Conservation (phyloP, 1,140 invertebrate genomes). For the Halyomorpha halys region DNA sequence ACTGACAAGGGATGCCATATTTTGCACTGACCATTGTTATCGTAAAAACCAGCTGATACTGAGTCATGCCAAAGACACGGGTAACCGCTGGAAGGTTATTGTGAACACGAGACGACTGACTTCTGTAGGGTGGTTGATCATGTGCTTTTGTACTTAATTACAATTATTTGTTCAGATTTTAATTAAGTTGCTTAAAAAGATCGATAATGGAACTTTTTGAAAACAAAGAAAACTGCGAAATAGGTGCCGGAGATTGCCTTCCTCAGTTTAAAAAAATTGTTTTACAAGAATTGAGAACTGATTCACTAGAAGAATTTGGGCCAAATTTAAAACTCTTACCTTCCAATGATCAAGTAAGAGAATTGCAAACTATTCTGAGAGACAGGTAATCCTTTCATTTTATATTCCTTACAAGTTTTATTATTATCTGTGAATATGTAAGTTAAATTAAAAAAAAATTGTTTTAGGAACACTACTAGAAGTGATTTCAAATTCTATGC, state of each 20-base stretch:
- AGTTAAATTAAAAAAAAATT: slow-evolving; percentile 22
- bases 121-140: too few species aligned
- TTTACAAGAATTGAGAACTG: neutral
- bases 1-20: slow-evolving; percentile 5
- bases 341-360: slow-evolving; percentile 78
- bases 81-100: too few species aligned
- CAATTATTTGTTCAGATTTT: too few species aligned
- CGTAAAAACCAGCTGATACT: too few species aligned
- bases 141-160: too few species aligned
- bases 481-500: slow-evolving; percentile 99
- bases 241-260: neutral
- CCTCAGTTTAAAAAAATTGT: neutral
- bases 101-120: too few species aligned
- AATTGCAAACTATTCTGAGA: slow-evolving; percentile 87
- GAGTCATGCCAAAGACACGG: too few species aligned
- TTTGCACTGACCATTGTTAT: neutral
- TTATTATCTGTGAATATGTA: neutral
- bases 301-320: slow-evolving; percentile 48
- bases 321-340: slow-evolving; percentile 70
- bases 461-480: slow-evolving; percentile 74
- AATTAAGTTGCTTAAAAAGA: too few species aligned
- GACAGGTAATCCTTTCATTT: slow-evolving; percentile 65
- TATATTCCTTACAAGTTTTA: neutral
- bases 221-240: neutral
- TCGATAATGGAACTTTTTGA: too few species aligned